Conservation (phyloP, 2,888 invertebrate genomes). For the Dolichopus griseipennis region DNA sequence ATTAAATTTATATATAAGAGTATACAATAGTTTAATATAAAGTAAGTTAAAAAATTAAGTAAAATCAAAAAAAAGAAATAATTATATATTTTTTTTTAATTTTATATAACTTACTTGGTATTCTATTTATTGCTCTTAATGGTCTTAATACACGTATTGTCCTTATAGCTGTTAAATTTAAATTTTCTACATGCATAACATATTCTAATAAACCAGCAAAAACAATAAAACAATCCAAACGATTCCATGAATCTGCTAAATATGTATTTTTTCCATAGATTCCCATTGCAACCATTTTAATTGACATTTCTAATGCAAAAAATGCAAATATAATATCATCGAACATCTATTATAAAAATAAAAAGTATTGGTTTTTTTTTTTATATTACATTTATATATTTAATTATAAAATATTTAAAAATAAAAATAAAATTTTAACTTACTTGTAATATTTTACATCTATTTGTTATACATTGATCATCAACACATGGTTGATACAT, state of each 20-base stretch:
- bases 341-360: slow-evolving; percentile 59
- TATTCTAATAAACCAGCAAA: slow-evolving; percentile 87
- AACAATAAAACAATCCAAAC: slow-evolving; percentile 96
- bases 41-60: too few relatives aligned
- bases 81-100: too few relatives aligned
- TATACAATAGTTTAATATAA: too few relatives aligned
- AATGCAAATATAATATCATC: slow-evolving; percentile 98
- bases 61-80: too few relatives aligned
- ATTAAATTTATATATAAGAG: too few relatives aligned
- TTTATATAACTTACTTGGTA: slow-evolving; percentile 82
- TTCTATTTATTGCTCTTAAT: slow-evolving; percentile 95
- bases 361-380: slow-evolving; percentile 15
- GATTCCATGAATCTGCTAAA: slow-evolving; percentile 97
- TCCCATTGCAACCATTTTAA: slow-evolving; percentile 98
- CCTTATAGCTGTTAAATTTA: slow-evolving; percentile 95
- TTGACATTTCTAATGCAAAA: slow-evolving; percentile 95
- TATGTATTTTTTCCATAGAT: slow-evolving; percentile 89
- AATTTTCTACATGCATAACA: slow-evolving; percentile 89
- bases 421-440: slow-evolving; percentile 30
- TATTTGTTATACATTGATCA: slow-evolving; percentile 77
- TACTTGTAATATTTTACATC: slow-evolving; percentile 88
- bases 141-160: slow-evolving; percentile 96
- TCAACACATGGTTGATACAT: slow-evolving; percentile 99
- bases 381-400: too few relatives aligned
- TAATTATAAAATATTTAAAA: too few relatives aligned